A percentile compares a stretch with the other conserved stretches of the same genome.
Conservation (phyloP, 2,888 invertebrate species). For the Meteorus cinctellus region DNA sequence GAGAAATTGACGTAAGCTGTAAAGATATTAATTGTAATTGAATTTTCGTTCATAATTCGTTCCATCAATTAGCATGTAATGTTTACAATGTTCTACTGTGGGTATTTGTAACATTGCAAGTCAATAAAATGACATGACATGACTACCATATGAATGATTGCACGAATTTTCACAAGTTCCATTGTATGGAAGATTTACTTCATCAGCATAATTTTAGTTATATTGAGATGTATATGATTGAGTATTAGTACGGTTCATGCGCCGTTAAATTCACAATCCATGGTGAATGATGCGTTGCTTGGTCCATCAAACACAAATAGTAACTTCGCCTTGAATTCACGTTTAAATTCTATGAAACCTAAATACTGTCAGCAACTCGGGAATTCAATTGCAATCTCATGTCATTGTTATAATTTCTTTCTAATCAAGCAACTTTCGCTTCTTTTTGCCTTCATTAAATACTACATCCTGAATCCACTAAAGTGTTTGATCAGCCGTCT, state of each 20-base stretch:
- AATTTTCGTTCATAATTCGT: conserved; percentile 18
- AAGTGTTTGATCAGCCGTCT: not conserved
- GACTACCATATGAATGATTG: not conserved
- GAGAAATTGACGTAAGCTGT: conserved; percentile 62
- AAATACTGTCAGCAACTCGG: not conserved
- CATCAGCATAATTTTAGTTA: conserved; percentile 11
- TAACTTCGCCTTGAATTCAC: not conserved
- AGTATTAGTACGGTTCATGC: conserved; percentile 4
- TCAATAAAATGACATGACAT: not conserved
- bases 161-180: not conserved
- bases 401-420: not conserved
- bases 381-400: not conserved
- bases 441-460: not conserved
- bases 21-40: conserved; percentile 49
- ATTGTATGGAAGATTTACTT: not conserved
- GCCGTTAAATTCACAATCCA: not conserved
- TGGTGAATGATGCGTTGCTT: conserved; percentile 35
- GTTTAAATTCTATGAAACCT: not conserved
- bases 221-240: conserved; percentile 20
- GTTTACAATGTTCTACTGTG: not conserved
- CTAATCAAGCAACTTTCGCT: not conserved
- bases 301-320: conserved; percentile 48
- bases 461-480: not conserved
- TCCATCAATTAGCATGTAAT: conserved; percentile 5
- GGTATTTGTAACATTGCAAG: not conserved